A percentile compares a stretch with the other conserved stretches of the same genome.
These are phyloP conservation scores for Hippocampus mohnikei DNA, from an alignment of 2,113 vertebrate genomes.

Conservation along the genomic window DNA sequence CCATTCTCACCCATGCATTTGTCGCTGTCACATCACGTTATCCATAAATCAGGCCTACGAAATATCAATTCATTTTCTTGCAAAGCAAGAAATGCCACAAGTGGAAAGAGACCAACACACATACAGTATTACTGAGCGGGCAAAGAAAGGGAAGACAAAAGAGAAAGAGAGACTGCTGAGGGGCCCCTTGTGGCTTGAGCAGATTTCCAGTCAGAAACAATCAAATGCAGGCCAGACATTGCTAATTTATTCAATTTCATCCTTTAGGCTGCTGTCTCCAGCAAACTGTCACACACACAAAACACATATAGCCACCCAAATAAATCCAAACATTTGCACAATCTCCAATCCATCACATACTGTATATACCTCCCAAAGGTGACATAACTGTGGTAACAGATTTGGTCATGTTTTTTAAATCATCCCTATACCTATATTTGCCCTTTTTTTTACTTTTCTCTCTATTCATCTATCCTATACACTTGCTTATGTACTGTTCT, in stretches of 20 bases:
- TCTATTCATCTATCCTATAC: too few species aligned
- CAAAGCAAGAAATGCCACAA: constrained; percentile 69
- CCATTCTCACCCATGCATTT: constrained; percentile 93
- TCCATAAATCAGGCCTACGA: constrained; percentile 99
- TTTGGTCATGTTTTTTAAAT: too few species aligned
- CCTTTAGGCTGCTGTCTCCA: constrained; percentile 87
- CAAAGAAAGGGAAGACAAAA: constrained; percentile 6
- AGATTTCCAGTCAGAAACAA: constrained; percentile 93
- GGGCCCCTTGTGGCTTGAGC: constrained; percentile 88
- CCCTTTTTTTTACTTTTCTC: too few species aligned
- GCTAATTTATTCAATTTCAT: constrained; percentile 96
- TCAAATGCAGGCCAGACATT: constrained; percentile 87
- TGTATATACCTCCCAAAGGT: not conserved
- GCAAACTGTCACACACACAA: constrained; percentile 33
- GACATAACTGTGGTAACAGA: not conserved
- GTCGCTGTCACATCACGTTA: constrained; percentile 99
- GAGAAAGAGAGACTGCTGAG: constrained; percentile 72
- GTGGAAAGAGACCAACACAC: constrained; percentile 18
- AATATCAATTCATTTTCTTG: constrained; percentile 99
- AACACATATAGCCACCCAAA: constrained; percentile 54
- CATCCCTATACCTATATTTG: too few species aligned
- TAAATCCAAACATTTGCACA: constrained; percentile 27
- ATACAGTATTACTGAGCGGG: constrained; percentile 2
- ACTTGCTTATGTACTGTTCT: too few species aligned
- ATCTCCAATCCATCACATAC: not conserved